Base-by-base conservation (phyloP, 2,797 vertebrate species). In the Cyprinella venusta region DNA sequence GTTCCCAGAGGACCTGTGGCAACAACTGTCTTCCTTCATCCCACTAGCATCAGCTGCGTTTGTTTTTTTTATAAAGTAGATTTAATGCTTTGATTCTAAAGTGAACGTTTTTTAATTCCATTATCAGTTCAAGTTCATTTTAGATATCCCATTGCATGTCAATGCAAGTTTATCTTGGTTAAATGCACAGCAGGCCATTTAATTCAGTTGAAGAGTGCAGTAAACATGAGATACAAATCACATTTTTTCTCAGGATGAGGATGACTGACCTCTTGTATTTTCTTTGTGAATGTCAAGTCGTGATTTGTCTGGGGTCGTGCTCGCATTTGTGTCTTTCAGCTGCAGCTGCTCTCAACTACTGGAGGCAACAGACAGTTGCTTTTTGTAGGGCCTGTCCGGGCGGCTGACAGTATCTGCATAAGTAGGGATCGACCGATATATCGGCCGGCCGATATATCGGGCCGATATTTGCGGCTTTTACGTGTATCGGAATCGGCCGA, bases 341-440 rank as follows among this genome's bases (percentile, higher is more conserved):
- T 50, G 69, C 83, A 88, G 87, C 89, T 88, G 87, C 74, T 82
- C n/a, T 42, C 72, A 72, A 81, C 83, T 75, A 52, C 67, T 63
- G 54, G 45, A 76, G 76, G 54, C 74, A 74, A 70, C 79, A 85
- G 82, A 84, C 82, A 85, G 50, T 65, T 81, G 80, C 48, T 84
- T 83, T 86, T 89, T 89, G 85, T 87, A 79, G 86, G 89, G 81
- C 82, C 86, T 86, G 84, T 89, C 84, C 59, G 50, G 84, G 85
- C 88, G 78, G 86, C 85, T 88, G 63, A 87, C 85, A 84, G 65
- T 76, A 83, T 86, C 86, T 89, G 63, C 18, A 71, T n/a, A n/a
- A n/a, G n/a, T n/a, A n/a, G n/a, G n/a, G n/a, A n/a, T n/a, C n/a
- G n/a, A n/a, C n/a, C n/a, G n/a, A n/a, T n/a, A n/a, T n/a, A n/a